phyloP scores from a whole-genome alignment of 2,888 invertebrate genomes.

The Drosophila mayaguana region DNA sequence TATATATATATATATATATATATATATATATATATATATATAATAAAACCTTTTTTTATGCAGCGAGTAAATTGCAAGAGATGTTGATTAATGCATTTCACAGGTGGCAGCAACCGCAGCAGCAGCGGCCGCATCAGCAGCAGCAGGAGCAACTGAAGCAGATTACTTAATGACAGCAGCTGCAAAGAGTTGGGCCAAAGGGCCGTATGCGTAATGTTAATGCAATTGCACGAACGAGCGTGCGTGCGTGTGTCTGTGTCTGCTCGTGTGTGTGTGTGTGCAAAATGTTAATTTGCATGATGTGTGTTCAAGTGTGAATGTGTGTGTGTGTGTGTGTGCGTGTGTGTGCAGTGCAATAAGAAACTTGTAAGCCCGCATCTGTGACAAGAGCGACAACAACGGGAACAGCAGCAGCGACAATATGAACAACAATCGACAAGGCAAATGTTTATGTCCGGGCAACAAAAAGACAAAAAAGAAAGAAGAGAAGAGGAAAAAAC shows the following conservation, averaged over 20 bases:
- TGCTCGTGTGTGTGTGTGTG: constrained; percentile 7
- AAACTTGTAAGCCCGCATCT: constrained; percentile 67
- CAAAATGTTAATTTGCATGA: constrained; percentile 61
- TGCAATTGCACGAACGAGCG: constrained; percentile 57
- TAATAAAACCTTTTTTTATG: constrained; percentile 2
- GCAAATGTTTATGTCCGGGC: constrained; percentile 44
- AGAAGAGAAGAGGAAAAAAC: constrained; percentile 5
- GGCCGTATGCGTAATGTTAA: constrained; percentile 70
- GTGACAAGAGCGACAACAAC: constrained; percentile 33
- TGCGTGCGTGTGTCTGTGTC: constrained; percentile 11
- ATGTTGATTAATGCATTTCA: constrained; percentile 75
- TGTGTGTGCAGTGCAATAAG: constrained; percentile 62
- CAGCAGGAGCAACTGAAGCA: constrained; percentile 25
- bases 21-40: constrained; percentile 2
- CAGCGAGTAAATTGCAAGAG: constrained; percentile 61
- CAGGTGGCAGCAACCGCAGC: constrained; percentile 48
- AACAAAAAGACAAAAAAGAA: constrained; percentile 9
- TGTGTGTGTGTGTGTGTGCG: not conserved
- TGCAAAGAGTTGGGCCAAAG: constrained; percentile 9
- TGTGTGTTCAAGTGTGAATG: not conserved
- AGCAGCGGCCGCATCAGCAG: constrained; percentile 1
- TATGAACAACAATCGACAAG: constrained; percentile 29
- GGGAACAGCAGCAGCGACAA: constrained; percentile 13
- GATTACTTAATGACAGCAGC: constrained; percentile 69
- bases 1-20: constrained; percentile 3